Evolutionary conservation across 2,888 invertebrate species (phyloP).

Genomic region (Calephelis perditalis): DNA sequence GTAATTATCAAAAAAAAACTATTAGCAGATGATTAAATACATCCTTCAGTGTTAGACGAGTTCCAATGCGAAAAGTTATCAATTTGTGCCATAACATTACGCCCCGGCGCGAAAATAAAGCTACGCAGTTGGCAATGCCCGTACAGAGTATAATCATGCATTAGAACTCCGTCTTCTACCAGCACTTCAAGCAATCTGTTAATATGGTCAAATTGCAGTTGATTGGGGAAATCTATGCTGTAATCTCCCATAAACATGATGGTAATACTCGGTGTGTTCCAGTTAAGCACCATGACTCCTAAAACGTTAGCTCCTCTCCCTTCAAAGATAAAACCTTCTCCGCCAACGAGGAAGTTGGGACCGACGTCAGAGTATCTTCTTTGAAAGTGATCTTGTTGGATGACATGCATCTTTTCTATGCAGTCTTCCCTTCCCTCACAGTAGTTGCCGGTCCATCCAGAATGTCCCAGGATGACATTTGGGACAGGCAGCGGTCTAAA

Average conservation of each 20-base stretch:
- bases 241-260: constrained; percentile 59
- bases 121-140: constrained; percentile 50
- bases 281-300: constrained; percentile 44
- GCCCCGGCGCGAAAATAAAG: constrained; percentile 42
- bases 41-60: constrained; percentile 29
- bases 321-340: constrained; percentile 52
- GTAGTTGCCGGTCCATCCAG: constrained; percentile 33
- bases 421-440: constrained; percentile 44
- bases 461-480: constrained; percentile 52
- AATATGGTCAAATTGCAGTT: constrained; percentile 45
- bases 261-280: constrained; percentile 44
- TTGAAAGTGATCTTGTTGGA: constrained; percentile 46
- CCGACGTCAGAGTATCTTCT: constrained; percentile 49
- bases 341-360: constrained; percentile 54
- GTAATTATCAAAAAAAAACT: too few species aligned
- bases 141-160: constrained; percentile 40
- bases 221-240: constrained; percentile 32
- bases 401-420: constrained; percentile 40
- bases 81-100: constrained; percentile 39
- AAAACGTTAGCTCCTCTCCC: constrained; percentile 53
- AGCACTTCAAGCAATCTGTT: constrained; percentile 41
- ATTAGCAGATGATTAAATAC: background rate
- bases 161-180: constrained; percentile 38
- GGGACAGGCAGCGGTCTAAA: constrained; percentile 44
- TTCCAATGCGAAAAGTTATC: constrained; percentile 46